Base-by-base conservation (phyloP, 2,113 vertebrate genomes). In the Corythornis cristatus region DNA sequence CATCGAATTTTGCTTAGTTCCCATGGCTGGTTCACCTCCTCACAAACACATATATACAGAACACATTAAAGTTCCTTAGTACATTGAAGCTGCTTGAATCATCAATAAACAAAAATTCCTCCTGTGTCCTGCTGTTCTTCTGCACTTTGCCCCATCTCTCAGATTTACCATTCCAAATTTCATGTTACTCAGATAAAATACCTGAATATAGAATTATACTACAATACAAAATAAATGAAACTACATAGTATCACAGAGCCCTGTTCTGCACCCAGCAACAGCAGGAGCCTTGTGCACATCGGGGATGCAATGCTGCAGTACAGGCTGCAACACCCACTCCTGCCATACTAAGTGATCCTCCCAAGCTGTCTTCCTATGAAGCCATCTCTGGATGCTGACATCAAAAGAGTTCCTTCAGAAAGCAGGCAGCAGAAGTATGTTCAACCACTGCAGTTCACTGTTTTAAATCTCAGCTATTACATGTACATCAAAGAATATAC, bases 1-100 rank as follows among this genome's bases (percentile, higher is more conserved):
- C 2, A 43, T 15, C 50, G 37, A 0, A 0, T 65, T 92, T 56
- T 68, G 5, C 48, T 58, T 61, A 56, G 40, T 23, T 64, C 9
- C 5, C 19, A 31, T 9, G 17, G 11, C 16, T 66, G 33, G 45
- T 72, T 40, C 1, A 2, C 20, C 28, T 67, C 31, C 77, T 78
- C 15, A 26, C 28, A 57, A 57, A 40, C n/a, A 71, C 11, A 21
- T n/a, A 40, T 3, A 18, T 31, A 25, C 3, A 35, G 31, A 56
- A 15, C 7, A 50, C 17, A 25, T 5, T 37, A 7, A 23, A 86
- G 56, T 20, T 70, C 53, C 17, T 31, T 57, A 54, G 23, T 28
- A 65, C n/a, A 45, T 1, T 74, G 40, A 70, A 83, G 22, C 13
- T 82, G 66, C 54, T 23, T 76, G 35, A 83, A 43, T 35, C 15